Percentiles rank a stretch among this genome's conserved stretches.
Evolutionary conservation across 92 coral and sea anemone species (phyloP).

Genomic region (Porites lobata): DNA sequence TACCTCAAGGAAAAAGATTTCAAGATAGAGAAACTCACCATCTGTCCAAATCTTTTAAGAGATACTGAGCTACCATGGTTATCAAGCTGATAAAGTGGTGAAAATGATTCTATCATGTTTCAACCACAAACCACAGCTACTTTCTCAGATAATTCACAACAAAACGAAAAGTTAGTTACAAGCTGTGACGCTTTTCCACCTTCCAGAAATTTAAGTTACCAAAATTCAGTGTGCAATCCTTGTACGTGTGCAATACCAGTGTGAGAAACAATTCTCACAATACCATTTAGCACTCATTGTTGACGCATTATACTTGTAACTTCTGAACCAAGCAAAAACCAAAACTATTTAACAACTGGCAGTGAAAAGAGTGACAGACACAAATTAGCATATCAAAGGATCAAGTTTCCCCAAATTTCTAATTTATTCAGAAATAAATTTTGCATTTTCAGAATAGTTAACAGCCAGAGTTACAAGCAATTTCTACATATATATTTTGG

Average conservation of each 20-base stretch:
- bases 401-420: neutral
- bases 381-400: constrained; percentile 34
- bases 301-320: neutral
- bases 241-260: too few relatives aligned
- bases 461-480: neutral
- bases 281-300: neutral
- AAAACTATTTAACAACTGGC: neutral
- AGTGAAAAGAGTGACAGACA: neutral
- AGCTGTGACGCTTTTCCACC: neutral
- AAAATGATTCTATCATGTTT: constrained; percentile 38
- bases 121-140: neutral
- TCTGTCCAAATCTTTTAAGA: constrained; percentile 6
- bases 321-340: neutral
- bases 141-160: neutral
- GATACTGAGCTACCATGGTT: constrained; percentile 23
- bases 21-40: constrained; percentile 17
- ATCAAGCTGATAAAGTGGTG: constrained; percentile 49
- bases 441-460: neutral
- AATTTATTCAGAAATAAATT: neutral
- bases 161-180: neutral
- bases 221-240: neutral
- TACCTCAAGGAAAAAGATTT: neutral
- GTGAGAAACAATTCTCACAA: neutral
- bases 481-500: neutral
- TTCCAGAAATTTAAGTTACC: neutral